Base-by-base conservation (phyloP, 2,797 vertebrate genomes). In the Sebastes hubbsi region DNA sequence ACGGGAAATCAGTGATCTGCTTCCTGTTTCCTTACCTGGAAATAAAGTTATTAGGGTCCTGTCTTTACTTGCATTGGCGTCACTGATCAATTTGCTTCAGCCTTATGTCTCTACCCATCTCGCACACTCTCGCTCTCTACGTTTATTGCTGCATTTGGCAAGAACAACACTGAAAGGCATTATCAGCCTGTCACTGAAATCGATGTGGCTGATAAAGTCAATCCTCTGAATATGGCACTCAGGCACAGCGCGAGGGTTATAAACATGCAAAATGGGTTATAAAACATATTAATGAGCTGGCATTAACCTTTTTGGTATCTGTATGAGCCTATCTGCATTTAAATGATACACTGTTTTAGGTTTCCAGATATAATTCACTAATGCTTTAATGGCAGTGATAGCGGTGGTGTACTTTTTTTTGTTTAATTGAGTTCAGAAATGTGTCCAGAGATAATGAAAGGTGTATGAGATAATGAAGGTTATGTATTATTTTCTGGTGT, bases 151-250 rank as follows among this genome's bases (percentile, higher is more conserved):
- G 80, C 82, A 55, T 91, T 92, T 92, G 90, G 82, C 87, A 87
- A 81, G 83, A 91, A 86, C 85, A 87, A 85, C 89, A 87, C 82
- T 88, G 88, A 88, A 83, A 85, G 68, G 74, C 86, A 89, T 93
- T 87, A 93, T 84, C 84, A 87, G 85, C 73, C 87, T 90, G 90
- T 87, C 89, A 80, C 68, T 79, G 75, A 65, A 91, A 92, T 92
- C 78, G 58, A 93, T 89, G 83, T 14, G 61, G 70, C 80, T 88
- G 86, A 93, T 91, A 83, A 89, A 89, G 84, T 38, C 18, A 76
- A 60, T 78, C 54, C 62, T 82, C 66, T 61, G 69, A 83, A 90
- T 76, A 55, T 63, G 71, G 77, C 81, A 75, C 76, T 75, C 55
- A 18, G 72, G 72, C 66, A 27, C 34, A 64, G 78, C 49, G 4